phyloP scores from a whole-genome alignment of 2,888 invertebrate genomes.

The Drosophila prostipennis region DNA sequence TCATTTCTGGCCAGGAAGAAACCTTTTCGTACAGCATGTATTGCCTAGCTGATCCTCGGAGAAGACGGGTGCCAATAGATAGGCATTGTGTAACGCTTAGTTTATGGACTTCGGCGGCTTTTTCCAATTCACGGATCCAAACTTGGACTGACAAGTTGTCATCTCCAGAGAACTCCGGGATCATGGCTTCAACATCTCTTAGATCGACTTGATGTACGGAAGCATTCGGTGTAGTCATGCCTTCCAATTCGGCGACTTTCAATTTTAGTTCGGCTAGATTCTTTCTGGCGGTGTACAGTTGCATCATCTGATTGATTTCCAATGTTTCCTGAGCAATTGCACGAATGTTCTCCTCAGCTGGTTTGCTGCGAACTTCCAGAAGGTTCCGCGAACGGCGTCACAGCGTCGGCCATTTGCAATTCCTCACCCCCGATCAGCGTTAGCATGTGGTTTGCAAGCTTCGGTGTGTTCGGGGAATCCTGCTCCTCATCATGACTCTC shows the following conservation, averaged over 20 bases:
- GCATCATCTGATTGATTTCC: too few relatives aligned
- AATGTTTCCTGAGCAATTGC: neutral
- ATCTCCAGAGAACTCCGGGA: neutral
- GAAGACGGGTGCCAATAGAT: neutral
- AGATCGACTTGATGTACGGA: too few relatives aligned
- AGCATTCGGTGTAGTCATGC: too few relatives aligned
- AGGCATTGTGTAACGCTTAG: neutral
- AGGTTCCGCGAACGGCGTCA: neutral
- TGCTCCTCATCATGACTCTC: too few relatives aligned
- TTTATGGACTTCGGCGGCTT: neutral
- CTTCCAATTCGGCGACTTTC: too few relatives aligned
- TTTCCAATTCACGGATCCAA: conserved; percentile 1
- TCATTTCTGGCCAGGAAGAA: conserved; percentile 1
- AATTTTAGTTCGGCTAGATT: too few relatives aligned
- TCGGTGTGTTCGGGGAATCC: too few relatives aligned
- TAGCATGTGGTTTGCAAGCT: neutral
- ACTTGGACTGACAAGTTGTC: neutral
- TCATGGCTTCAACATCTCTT: neutral
- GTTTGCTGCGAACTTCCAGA: conserved; percentile 1
- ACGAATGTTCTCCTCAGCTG: neutral
- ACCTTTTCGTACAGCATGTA: neutral
- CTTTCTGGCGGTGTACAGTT: too few relatives aligned
- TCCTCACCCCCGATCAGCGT: neutral
- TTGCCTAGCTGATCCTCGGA: neutral
- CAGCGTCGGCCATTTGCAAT: conserved; percentile 2